Base-by-base conservation (phyloP, 2,888 invertebrate species). In the Sinelater perroti region DNA sequence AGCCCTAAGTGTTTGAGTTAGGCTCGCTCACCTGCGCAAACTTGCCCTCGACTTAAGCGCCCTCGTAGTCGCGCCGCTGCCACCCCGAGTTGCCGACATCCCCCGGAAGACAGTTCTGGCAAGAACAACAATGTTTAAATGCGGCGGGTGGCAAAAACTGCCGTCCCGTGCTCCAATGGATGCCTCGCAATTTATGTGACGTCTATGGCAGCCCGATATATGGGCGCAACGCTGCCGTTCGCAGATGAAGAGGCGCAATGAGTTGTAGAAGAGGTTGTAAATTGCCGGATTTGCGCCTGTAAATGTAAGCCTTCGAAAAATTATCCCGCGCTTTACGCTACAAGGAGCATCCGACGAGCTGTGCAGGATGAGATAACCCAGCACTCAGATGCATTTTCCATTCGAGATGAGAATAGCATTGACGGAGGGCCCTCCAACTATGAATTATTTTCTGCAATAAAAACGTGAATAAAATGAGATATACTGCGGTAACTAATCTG, bases 241-340 rank as follows among this genome's bases (percentile, higher is more conserved):
- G 5, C 38, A 17, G 50, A 44, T 49, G 30, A 53, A 61, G 52
- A 58, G 49, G 50, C 49, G 44, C 50, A 35, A 56, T 51, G 50
- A 53, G 54, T 49, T 46, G 40, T 55, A 62, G 62, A 58, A 45
- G 45, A 53, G 51, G 65, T 57, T 61, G 67, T 67, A 69, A 69
- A 70, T 69, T 66, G 66, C 67, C 65, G 68, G 70, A 70, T 69
- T 68, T 69, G 56, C 68, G 66, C 66, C 65, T 66, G 68, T 67
- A 68, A 68, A 69, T 69, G 70, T 66, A 65, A 68, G 67, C 70
- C 67, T 68, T 70, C 66, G 67, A 69, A 68, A 69, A 69, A 70
- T 70, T 68, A 69, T 70, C 67, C 68, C 56, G 56, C 52, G 55
- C 68, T 70, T 69, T 62, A 70, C 70, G 68, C 64, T 66, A 67